Conservation (phyloP, 1,140 invertebrate genomes). For the Drosophila oshimai region DNA sequence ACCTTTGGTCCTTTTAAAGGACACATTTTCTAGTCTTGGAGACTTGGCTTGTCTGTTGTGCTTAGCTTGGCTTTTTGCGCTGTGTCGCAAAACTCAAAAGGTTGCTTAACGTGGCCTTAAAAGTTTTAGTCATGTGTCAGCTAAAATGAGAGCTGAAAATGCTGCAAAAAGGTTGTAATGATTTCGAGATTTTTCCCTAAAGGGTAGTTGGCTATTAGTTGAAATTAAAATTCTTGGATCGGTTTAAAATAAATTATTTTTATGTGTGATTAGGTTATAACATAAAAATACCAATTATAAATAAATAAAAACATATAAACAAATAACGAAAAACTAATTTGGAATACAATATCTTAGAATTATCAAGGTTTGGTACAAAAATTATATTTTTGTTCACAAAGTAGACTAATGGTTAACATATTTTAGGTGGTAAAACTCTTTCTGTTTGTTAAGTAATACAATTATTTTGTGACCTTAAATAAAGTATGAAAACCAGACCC, state of each 20-base stretch:
- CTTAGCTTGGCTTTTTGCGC: constrained; percentile 55
- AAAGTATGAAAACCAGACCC: not conserved
- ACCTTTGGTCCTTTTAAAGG: constrained; percentile 10
- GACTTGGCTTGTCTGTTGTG: constrained; percentile 18
- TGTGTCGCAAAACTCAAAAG: constrained; percentile 15
- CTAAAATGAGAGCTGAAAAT: constrained; percentile 44
- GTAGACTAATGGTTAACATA: too few relatives aligned
- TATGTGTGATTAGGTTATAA: too few relatives aligned
- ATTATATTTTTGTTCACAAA: too few relatives aligned
- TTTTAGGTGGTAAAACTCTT: not conserved
- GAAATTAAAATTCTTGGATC: not conserved
- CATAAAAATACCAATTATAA: too few relatives aligned
- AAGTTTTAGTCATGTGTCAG: constrained; percentile 59
- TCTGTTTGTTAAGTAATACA: not conserved
- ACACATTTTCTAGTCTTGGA: constrained; percentile 21
- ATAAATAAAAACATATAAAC: too few relatives aligned
- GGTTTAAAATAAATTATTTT: too few relatives aligned
- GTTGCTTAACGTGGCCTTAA: constrained; percentile 10
- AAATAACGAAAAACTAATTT: too few relatives aligned
- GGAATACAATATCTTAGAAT: too few relatives aligned
- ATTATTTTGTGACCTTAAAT: not conserved
- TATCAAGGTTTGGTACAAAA: too few relatives aligned
- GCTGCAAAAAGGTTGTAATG: not conserved
- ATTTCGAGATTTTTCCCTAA: not conserved
- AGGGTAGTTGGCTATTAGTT: not conserved